Base-by-base conservation (phyloP, 2,888 invertebrate genomes). In the Chaetogeoica ovagalla region DNA sequence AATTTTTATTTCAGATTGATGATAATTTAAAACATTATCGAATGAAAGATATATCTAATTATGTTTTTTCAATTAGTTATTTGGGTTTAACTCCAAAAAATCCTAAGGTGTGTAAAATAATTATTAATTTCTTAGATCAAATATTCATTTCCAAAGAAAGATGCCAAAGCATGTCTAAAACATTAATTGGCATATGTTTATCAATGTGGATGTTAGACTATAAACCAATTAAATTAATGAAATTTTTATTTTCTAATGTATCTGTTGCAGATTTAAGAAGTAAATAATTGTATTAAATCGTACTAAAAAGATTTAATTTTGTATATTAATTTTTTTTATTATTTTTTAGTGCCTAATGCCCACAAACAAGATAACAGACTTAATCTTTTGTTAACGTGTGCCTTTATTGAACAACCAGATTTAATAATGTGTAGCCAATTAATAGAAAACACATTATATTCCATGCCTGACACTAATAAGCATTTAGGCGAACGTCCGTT, bases 351-450 rank as follows among this genome's bases (percentile, higher is more conserved):
- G 19, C 79, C 69, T 15, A 70, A 79, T 71, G 55, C 70, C 23
- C 79, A 79, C 43, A 79, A 79, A 63, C 79, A 63, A 57, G 39
- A 79, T 57, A 70, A 79, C 19, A 79, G 79, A 55, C 71, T 79
- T 39, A 39, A 79, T 71, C 79, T 79, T 57, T 63, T 79, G 19
- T 71, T 79, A 23, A 71, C 63, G n/a, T 79, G 70, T 70, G 39
- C 5, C 1, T 57, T 19, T 4, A 79, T 79, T 63, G 79, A 79
- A 70, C 52, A 70, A 6, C 79, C 79, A 30, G 43, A 79, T 63
- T 63, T 79, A 9, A 62, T 57, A 23, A 43, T 4, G 13, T 6
- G 21, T 13, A 9, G 15, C 30, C 15, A 70, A 79, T 57, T 79
- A 23, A 19, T 23, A 43, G 13, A 71, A 57, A 30, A 70, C 39